Evolutionary conservation across 2,113 vertebrate genomes (phyloP).

Genomic region (Dissostichus mawsoni): DNA sequence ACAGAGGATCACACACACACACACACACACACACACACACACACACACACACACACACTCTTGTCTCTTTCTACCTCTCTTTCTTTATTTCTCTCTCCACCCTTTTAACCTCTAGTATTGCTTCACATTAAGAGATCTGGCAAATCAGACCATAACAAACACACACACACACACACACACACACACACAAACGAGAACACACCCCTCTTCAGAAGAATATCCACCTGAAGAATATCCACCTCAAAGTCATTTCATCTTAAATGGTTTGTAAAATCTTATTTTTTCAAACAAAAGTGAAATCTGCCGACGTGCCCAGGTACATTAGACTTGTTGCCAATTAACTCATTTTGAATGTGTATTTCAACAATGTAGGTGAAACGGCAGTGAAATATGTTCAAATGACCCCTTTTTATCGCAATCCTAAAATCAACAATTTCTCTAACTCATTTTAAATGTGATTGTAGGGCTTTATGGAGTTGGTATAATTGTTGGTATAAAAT

Average conservation of each 20-base stretch:
- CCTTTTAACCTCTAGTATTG: conserved; percentile 54
- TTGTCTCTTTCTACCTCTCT: conserved; percentile 34
- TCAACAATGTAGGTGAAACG: background rate
- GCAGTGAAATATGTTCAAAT: background rate
- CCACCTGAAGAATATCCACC: conserved; percentile 12
- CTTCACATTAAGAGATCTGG: conserved; percentile 46
- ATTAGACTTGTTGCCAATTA: too few species aligned
- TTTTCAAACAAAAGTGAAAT: conserved; percentile 15
- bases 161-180: conserved; percentile 4
- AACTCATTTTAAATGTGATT: background rate
- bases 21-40: conserved; percentile 42
- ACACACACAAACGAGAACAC: conserved; percentile 9
- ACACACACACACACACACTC: conserved; percentile 57
- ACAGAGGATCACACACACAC: conserved; percentile 70
- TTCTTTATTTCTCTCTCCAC: conserved; percentile 51
- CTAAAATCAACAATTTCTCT: background rate
- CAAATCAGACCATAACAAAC: conserved; percentile 46
- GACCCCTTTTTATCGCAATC: background rate
- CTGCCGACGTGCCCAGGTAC: background rate
- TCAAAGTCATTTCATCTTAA: conserved; percentile 3
- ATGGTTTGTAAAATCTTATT: conserved; percentile 27
- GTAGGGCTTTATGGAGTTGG: background rate
- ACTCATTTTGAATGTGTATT: too few species aligned
- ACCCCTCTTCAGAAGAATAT: background rate
- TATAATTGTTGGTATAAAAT: background rate